A percentile compares a stretch with the other conserved stretches of the same genome.
These are phyloP conservation scores for Notarius lentiginosus DNA, from an alignment of 2,113 vertebrate genomes.

Conservation along the genomic window DNA sequence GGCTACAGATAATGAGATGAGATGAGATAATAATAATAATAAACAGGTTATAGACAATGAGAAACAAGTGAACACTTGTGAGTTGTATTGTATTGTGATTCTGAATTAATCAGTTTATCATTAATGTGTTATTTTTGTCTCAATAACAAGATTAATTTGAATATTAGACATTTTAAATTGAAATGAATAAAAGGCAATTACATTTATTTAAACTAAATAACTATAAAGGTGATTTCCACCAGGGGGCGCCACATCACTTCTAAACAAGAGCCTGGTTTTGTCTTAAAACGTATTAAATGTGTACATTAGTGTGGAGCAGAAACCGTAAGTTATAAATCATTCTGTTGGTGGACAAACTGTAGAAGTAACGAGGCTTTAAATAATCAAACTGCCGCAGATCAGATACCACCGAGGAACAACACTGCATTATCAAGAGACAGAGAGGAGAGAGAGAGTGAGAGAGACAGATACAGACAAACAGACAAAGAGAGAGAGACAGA, in stretches of 20 bases:
- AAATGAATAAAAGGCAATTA: neutral
- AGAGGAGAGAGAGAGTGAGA: neutral
- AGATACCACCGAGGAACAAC: neutral
- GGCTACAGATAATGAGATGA: no score
- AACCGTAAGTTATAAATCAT: no score
- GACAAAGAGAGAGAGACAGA: neutral
- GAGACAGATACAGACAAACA: neutral
- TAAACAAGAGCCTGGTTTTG: constrained; percentile 81
- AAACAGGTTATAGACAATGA: no score
- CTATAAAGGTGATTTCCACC: constrained; percentile 70
- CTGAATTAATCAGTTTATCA: no score
- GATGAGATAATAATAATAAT: no score
- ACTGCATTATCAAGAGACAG: neutral
- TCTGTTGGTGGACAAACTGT: neutral
- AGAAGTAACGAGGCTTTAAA: neutral
- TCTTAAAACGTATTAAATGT: neutral
- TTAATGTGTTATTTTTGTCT: no score
- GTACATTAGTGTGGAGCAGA: neutral
- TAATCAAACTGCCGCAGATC: neutral
- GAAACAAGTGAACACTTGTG: no score
- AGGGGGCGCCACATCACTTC: constrained; percentile 87
- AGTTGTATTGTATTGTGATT: no score
- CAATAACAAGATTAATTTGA: neutral
- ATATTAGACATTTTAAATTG: neutral
- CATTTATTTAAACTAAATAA: neutral